Percentiles rank a stretch among this genome's conserved stretches.
Evolutionary conservation across 2,113 vertebrate genomes (phyloP).

Genomic region (Nanorana parkeri): DNA sequence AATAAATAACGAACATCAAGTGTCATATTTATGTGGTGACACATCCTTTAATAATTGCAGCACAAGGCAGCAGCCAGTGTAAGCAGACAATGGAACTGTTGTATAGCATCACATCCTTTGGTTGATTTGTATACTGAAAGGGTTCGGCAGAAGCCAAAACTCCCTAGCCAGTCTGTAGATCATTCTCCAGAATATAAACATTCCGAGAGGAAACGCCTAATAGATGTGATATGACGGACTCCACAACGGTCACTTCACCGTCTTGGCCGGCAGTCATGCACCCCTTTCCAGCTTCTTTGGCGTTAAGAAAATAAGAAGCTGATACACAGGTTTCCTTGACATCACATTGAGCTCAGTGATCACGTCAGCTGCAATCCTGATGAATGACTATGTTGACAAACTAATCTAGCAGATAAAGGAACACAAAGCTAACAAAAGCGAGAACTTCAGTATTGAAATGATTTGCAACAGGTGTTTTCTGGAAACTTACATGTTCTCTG

Average conservation of each 20-base stretch:
- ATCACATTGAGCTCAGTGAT: background rate
- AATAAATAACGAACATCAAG: no score
- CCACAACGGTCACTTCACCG: background rate
- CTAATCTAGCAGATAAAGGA: slow-evolving; percentile 19
- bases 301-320: background rate
- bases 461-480: slow-evolving; percentile 5
- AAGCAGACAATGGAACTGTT: no score
- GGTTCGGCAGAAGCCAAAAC: background rate
- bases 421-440: background rate
- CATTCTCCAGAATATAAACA: background rate
- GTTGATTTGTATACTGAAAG: background rate
- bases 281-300: background rate
- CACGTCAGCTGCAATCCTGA: background rate
- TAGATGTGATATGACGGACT: background rate
- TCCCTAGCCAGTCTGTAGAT: background rate
- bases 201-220: background rate
- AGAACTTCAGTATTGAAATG: background rate
- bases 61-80: no score
- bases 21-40: no score
- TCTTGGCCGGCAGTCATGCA: background rate
- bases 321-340: background rate
- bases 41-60: no score
- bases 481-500: background rate
- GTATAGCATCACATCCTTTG: background rate
- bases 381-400: slow-evolving; percentile 7